A percentile compares a stretch with the other conserved stretches of the same genome.
Evolutionary conservation across 2,113 vertebrate species (phyloP).

Genomic region (Chaenogobius annularis): DNA sequence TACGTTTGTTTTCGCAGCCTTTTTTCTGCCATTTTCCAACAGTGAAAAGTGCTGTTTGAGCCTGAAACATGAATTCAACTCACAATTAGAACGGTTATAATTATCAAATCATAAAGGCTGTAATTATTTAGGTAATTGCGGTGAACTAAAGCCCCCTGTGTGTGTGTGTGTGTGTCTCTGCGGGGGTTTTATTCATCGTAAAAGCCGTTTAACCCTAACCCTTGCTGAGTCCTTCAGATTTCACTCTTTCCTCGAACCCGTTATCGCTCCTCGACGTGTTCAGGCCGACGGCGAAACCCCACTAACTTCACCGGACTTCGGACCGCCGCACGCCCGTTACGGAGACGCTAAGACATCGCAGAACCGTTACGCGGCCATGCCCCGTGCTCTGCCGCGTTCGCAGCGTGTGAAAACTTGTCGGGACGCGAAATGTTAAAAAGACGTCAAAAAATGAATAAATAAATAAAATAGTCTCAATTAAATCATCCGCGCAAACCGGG

Average conservation of each 20-base stretch:
- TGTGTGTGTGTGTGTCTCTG: background rate
- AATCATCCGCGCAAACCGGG: background rate
- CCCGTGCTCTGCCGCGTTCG: slow-evolving; percentile 8
- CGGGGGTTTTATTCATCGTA: background rate
- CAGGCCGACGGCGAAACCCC: no score
- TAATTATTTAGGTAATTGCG: background rate
- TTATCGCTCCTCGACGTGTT: no score
- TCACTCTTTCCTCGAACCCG: background rate
- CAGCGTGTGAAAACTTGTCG: slow-evolving; percentile 55
- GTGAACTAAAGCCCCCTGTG: background rate
- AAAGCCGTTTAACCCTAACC: no score
- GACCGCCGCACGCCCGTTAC: no score
- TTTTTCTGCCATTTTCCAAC: background rate
- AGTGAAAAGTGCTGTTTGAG: background rate
- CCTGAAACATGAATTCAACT: background rate
- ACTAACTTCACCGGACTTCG: no score
- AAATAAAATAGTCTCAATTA: background rate
- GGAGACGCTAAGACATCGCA: no score
- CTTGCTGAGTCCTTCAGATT: background rate
- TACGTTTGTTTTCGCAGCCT: no score
- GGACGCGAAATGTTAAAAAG: slow-evolving; percentile 6
- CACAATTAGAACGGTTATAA: background rate
- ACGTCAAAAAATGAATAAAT: background rate
- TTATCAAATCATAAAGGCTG: background rate
- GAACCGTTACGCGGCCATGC: no score